Evolutionary conservation across 2,797 vertebrate species (phyloP).

Genomic region (Hippocampus kuda): DNA sequence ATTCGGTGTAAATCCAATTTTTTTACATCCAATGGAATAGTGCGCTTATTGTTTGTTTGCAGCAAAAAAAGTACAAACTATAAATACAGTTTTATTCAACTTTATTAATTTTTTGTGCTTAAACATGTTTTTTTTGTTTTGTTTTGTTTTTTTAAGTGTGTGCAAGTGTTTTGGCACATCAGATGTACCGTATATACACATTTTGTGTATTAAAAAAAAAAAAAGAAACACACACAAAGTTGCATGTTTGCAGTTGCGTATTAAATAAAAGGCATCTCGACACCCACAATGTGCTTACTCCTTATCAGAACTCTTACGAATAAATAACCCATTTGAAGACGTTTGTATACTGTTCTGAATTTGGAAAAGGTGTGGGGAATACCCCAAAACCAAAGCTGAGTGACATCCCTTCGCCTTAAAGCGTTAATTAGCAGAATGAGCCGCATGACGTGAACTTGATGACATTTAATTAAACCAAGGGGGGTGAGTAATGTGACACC

Average conservation of each 20-base stretch:
- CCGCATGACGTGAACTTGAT: neutral
- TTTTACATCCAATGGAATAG: no score
- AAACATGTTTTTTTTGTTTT: no score
- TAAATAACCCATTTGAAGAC: neutral
- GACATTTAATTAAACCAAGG: neutral
- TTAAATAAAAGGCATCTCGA: constrained; percentile 1
- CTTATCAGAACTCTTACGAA: neutral
- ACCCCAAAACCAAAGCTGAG: neutral
- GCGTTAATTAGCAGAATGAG: neutral
- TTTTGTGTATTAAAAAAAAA: neutral
- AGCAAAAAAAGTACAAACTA: no score
- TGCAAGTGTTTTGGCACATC: neutral
- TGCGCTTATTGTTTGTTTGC: no score
- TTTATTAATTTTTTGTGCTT: neutral
- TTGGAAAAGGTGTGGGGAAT: neutral
- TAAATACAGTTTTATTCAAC: no score
- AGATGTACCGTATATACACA: neutral
- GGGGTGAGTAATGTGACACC: no score
- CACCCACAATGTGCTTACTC: neutral
- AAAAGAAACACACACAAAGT: neutral
- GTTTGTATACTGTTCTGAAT: neutral
- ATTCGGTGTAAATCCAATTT: no score
- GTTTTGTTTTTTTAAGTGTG: no score
- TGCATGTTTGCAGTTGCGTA: neutral
- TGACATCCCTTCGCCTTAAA: neutral